Evolutionary conservation across 2,888 invertebrate genomes (phyloP), one percentile per base, ranked within the genome.

Genomic region (Teleogryllus oceanicus): DNA sequence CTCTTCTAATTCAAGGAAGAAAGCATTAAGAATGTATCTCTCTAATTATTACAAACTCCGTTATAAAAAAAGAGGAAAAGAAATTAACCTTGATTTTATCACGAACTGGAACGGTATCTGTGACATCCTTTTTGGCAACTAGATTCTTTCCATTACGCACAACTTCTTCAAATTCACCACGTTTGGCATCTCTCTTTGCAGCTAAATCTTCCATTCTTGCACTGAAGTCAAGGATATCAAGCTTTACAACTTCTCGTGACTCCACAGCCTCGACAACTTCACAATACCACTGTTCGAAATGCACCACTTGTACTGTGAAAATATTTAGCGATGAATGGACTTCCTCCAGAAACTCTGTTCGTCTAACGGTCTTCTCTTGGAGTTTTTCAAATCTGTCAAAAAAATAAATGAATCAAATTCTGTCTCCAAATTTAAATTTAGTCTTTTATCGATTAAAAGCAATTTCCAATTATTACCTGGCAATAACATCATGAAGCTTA

Each of bases 401-500:
- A 21, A 13, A 62, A 62, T 62, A 62, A 13, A 62, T 62, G 11
- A n/a, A 62, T 62, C n/a, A 62, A 62, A 37, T 37, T 37, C 37
- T 37, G 5, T 37, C 37, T 37, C 37, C 37, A 37, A 37, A 37
- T 37, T 37, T 37, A 37, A 37, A 37, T 37, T 37, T 5, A 5
- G 0, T 37, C 37, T 8, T 37, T 8, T 5, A 8, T 4, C 37
- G 8, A 37, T 8, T 37, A 37, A 4, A 37, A 37, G 8, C 37
- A 37, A 37, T 37, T 37, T 37, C 37, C 37, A 37, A 37, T 37
- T 8, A 62, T 80, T 77, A 85, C 85, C 85, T 85, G 37, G 87
- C 85, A 81, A 94, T 94, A 2, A 97, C 94, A 84, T 97, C 97
- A 83, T 94, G 93, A n/a, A 97, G 89, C 84, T 97, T 94, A 80